phyloP scores from a whole-genome alignment of 2,797 vertebrate species.

The Karalla daura region DNA sequence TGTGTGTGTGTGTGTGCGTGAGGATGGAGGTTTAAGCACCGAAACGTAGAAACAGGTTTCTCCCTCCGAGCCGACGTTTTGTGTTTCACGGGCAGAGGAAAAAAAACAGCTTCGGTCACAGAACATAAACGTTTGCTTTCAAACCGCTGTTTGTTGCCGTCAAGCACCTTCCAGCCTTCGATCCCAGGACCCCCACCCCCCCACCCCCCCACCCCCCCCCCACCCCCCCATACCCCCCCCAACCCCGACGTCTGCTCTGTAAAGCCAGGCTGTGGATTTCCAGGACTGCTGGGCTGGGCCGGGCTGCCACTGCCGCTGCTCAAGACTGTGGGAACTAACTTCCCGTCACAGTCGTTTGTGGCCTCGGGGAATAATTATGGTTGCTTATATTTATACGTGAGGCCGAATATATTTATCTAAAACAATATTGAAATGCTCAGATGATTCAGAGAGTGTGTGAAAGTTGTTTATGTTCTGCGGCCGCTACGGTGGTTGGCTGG shows the following conservation, averaged over 20 bases:
- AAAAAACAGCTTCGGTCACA: slow-evolving; percentile 56
- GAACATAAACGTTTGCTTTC: slow-evolving; percentile 52
- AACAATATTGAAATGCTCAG: slow-evolving; percentile 78
- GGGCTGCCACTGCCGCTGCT: slow-evolving; percentile 61
- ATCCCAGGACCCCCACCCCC: too few species aligned
- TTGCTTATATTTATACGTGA: slow-evolving; percentile 74
- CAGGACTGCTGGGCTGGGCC: slow-evolving; percentile 68
- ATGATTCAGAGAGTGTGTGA: slow-evolving; percentile 81
- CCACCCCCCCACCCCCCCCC: too few species aligned
- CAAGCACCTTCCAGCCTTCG: slow-evolving; percentile 44
- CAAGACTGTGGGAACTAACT: slow-evolving; percentile 79
- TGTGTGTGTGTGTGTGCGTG: slow-evolving; percentile 7
- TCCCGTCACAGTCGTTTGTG: slow-evolving; percentile 76
- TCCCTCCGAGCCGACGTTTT: slow-evolving; percentile 55
- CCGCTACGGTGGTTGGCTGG: slow-evolving; percentile 60
- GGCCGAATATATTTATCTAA: slow-evolving; percentile 80
- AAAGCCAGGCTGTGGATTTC: slow-evolving; percentile 62
- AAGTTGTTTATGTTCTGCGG: slow-evolving; percentile 83
- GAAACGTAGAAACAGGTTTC: slow-evolving; percentile 37
- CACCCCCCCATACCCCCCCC: too few species aligned
- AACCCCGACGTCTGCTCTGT: slow-evolving; percentile 24
- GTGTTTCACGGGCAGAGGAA: slow-evolving; percentile 51
- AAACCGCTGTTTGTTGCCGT: slow-evolving; percentile 57
- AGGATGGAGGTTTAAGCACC: slow-evolving; percentile 20
- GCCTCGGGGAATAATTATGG: slow-evolving; percentile 76